Conservation (phyloP, 2,113 vertebrate species). For the Dolichotis patagonum region DNA sequence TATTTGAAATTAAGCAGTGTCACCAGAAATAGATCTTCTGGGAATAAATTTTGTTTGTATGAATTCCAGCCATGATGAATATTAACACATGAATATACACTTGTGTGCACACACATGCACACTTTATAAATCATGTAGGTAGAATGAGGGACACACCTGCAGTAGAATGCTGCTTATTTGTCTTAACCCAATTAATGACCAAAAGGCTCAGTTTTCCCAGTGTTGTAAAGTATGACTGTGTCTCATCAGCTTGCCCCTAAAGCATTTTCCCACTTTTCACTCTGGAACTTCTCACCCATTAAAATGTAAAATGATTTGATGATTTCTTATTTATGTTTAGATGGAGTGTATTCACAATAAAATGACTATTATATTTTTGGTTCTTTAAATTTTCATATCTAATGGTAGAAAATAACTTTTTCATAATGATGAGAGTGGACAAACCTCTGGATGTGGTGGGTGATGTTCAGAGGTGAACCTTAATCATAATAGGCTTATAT, state of each 20-base stretch:
- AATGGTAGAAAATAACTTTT: background rate
- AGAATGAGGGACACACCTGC: accelerated
- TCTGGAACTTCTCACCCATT: background rate
- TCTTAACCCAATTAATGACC: background rate
- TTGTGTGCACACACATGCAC: accelerated
- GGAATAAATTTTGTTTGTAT: background rate
- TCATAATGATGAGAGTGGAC: background rate
- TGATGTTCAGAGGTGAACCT: background rate
- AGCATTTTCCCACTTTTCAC: background rate
- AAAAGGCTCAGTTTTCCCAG: background rate
- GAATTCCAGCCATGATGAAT: background rate
- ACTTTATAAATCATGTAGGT: background rate
- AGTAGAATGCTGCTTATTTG: background rate
- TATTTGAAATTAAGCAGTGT: background rate
- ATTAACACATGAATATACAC: background rate
- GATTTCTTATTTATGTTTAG: background rate
- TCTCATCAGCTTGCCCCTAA: background rate
- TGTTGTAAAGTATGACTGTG: background rate
- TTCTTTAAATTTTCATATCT: background rate
- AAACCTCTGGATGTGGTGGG: background rate
- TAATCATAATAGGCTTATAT: background rate
- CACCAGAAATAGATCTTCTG: background rate
- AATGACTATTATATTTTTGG: background rate
- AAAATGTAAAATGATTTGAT: background rate
- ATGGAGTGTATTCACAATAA: background rate